Evolutionary conservation across 2,113 vertebrate species (phyloP).

Genomic region (Labrus mixtus): DNA sequence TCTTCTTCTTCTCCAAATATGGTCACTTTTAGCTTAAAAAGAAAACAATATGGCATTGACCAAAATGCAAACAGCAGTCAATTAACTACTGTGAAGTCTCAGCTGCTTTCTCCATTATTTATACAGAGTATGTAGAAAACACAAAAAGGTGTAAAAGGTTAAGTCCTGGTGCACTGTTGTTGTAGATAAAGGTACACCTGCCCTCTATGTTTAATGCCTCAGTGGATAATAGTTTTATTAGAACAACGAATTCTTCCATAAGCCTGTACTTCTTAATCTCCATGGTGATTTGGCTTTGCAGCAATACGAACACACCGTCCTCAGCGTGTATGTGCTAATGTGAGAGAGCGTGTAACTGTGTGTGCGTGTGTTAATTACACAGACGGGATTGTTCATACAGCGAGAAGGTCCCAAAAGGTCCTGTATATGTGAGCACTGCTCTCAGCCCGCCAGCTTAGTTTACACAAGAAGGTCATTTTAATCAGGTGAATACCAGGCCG

Average conservation of each 20-base stretch:
- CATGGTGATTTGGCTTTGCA: slow-evolving; percentile 14
- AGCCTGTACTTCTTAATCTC: slow-evolving; percentile 42
- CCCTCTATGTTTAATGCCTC: slow-evolving; percentile 11
- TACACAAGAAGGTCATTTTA: slow-evolving; percentile 82
- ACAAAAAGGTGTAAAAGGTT: slow-evolving; percentile 4
- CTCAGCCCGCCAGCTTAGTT: slow-evolving; percentile 70
- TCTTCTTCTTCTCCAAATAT: neutral
- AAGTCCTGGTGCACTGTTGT: neutral
- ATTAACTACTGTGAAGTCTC: too few relatives aligned
- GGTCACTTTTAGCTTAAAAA: neutral
- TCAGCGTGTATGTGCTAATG: slow-evolving; percentile 17
- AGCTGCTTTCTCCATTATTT: too few relatives aligned
- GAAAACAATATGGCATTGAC: neutral
- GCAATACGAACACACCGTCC: slow-evolving; percentile 21
- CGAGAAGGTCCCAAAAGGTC: slow-evolving; percentile 61
- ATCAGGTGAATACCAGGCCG: slow-evolving; percentile 80
- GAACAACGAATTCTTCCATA: slow-evolving; percentile 36
- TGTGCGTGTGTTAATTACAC: slow-evolving; percentile 61
- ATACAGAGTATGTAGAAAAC: neutral
- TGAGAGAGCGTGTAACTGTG: slow-evolving; percentile 27
- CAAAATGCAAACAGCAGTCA: too few relatives aligned
- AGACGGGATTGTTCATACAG: slow-evolving; percentile 58
- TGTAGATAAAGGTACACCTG: slow-evolving; percentile 20
- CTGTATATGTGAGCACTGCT: slow-evolving; percentile 41
- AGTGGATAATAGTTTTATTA: slow-evolving; percentile 53